Conservation (phyloP, 1,140 invertebrate species). For the Magallana angulata region DNA sequence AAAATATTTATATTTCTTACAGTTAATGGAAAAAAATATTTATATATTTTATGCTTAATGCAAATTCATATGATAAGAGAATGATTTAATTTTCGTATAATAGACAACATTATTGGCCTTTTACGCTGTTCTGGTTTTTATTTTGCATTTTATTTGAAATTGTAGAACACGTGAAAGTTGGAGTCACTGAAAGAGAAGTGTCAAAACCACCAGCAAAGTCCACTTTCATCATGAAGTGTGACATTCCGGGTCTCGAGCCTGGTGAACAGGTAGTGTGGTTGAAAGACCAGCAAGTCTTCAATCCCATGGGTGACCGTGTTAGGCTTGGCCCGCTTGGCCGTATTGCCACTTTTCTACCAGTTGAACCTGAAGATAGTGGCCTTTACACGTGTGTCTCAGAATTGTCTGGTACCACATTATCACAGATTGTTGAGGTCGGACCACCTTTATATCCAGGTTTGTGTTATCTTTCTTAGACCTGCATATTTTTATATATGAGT, state of each 20-base stretch:
- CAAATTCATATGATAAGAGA: too few species aligned
- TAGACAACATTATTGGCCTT: too few species aligned
- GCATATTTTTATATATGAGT: too few species aligned
- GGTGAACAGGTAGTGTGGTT: not conserved
- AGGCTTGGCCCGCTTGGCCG: not conserved
- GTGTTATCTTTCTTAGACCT: not conserved
- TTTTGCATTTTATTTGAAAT: not conserved
- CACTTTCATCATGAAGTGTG: not conserved
- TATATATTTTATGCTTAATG: too few species aligned
- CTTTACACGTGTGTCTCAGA: not conserved
- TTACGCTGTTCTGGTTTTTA: not conserved
- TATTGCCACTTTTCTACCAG: not conserved
- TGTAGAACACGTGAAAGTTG: not conserved
- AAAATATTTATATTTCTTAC: too few species aligned
- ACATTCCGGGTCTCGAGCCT: not conserved
- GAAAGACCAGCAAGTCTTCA: not conserved
- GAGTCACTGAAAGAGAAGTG: not conserved
- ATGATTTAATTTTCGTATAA: too few species aligned
- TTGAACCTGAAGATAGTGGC: not conserved
- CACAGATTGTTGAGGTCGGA: not conserved
- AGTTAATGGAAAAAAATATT: too few species aligned
- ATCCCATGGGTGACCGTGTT: not conserved
- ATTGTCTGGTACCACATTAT: not conserved
- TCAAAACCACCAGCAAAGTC: not conserved
- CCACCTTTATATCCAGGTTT: not conserved